Conservation (phyloP, 2,888 invertebrate genomes). For the Sinohyriopsis cumingii region DNA sequence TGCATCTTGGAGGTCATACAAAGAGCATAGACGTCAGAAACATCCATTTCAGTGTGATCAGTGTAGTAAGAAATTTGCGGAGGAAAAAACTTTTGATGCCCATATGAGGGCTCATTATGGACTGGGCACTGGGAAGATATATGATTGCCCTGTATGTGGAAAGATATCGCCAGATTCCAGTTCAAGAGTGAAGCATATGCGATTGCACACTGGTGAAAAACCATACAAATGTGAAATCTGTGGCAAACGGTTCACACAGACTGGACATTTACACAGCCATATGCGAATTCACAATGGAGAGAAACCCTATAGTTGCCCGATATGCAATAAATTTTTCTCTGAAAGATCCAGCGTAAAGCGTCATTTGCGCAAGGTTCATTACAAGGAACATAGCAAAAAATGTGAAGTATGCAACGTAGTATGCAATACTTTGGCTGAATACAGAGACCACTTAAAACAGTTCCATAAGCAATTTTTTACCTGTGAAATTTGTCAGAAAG, state of each 20-base stretch:
- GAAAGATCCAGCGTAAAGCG: conserved; percentile 38
- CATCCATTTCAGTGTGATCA: conserved; percentile 36
- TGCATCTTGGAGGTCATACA: conserved; percentile 11
- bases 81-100: conserved; percentile 27
- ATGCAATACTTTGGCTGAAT: conserved; percentile 32
- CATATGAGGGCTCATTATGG: conserved; percentile 30
- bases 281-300: conserved; percentile 39
- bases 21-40: conserved; percentile 32
- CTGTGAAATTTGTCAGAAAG: conserved; percentile 31
- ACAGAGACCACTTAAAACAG: conserved; percentile 28
- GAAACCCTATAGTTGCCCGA: conserved; percentile 36
- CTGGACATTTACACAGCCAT: conserved; percentile 35
- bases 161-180: conserved; percentile 36
- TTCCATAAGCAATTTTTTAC: conserved; percentile 30
- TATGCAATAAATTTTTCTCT: conserved; percentile 36
- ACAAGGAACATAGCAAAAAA: conserved; percentile 38
- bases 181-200: conserved; percentile 36
- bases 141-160: conserved; percentile 41
- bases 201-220: conserved; percentile 38
- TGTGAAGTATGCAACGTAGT: conserved; percentile 34
- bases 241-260: conserved; percentile 38
- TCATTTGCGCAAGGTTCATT: conserved; percentile 39
- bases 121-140: conserved; percentile 15
- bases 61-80: conserved; percentile 21
- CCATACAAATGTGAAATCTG: conserved; percentile 37